phyloP scores from a whole-genome alignment of 2,113 vertebrate genomes.

The Heterocephalus glaber region DNA sequence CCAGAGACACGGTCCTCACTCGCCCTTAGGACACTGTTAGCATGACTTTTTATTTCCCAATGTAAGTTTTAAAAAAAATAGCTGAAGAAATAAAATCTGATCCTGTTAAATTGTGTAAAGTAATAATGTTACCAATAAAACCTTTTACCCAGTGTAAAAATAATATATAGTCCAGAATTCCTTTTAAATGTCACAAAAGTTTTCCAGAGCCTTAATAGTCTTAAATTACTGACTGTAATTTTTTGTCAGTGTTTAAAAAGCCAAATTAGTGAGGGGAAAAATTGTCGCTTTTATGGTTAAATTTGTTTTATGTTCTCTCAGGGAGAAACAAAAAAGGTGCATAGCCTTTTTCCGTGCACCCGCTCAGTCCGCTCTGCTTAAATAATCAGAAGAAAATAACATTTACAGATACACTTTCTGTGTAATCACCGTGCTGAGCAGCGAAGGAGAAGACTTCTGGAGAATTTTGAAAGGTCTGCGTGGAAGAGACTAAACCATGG shows the following conservation, averaged over 20 bases:
- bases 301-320: background rate
- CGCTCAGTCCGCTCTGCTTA: no score
- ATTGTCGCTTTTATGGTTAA: background rate
- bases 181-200: conserved; percentile 60
- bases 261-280: background rate
- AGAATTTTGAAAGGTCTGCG: background rate
- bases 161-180: conserved; percentile 18
- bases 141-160: background rate
- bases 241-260: conserved; percentile 25
- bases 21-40: rapidly evolving
- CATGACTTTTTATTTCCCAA: background rate
- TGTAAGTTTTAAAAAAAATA: conserved; percentile 2
- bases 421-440: background rate
- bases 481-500: rapidly evolving
- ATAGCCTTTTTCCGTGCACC: rapidly evolving
- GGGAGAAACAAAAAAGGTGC: background rate
- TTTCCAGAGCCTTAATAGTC: background rate
- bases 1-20: rapidly evolving
- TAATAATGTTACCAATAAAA: conserved; percentile 19
- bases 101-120: conserved; percentile 20
- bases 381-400: no score
- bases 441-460: background rate
- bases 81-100: conserved; percentile 38
- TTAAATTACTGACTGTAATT: background rate
- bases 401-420: rapidly evolving